Percentiles rank a stretch among this genome's conserved stretches.
phyloP scores from a whole-genome alignment of 2,797 vertebrate species.

The Cetoscarus ocellatus region DNA sequence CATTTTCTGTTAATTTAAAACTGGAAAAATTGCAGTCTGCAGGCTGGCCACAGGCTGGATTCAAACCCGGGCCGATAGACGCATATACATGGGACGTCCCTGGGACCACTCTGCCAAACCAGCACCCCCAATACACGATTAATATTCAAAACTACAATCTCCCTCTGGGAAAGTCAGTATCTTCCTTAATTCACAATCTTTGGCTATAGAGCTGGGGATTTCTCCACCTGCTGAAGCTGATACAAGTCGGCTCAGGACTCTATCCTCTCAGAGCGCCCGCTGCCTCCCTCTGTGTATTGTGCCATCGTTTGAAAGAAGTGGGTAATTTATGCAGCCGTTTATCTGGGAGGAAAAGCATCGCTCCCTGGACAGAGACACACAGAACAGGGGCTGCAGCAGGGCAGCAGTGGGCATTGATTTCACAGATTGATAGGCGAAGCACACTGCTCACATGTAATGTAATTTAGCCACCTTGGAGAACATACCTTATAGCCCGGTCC shows the following conservation, averaged over 20 bases:
- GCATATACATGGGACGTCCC: too few species aligned
- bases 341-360: constrained; percentile 52
- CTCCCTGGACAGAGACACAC: constrained; percentile 49
- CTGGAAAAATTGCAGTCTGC: too few species aligned
- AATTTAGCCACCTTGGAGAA: constrained; percentile 64
- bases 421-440: constrained; percentile 66
- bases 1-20: too few species aligned
- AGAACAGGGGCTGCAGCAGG: constrained; percentile 37
- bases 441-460: constrained; percentile 61
- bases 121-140: background rate
- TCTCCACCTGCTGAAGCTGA: constrained; percentile 66
- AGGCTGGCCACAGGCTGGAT: too few species aligned
- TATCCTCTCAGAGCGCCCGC: constrained; percentile 39
- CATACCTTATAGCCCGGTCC: constrained; percentile 97
- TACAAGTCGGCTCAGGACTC: constrained; percentile 54
- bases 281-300: constrained; percentile 43
- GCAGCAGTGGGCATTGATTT: constrained; percentile 58
- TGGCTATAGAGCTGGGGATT: constrained; percentile 28
- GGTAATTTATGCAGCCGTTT: constrained; percentile 72
- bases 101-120: too few species aligned
- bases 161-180: constrained; percentile 40
- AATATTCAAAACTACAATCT: constrained; percentile 31
- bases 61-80: too few species aligned
- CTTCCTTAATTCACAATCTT: constrained; percentile 43
- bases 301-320: constrained; percentile 59